Percentiles rank a stretch among this genome's conserved stretches.
Evolutionary conservation across 2,797 vertebrate species (phyloP).

Genomic region (Sylvilagus floridanus): DNA sequence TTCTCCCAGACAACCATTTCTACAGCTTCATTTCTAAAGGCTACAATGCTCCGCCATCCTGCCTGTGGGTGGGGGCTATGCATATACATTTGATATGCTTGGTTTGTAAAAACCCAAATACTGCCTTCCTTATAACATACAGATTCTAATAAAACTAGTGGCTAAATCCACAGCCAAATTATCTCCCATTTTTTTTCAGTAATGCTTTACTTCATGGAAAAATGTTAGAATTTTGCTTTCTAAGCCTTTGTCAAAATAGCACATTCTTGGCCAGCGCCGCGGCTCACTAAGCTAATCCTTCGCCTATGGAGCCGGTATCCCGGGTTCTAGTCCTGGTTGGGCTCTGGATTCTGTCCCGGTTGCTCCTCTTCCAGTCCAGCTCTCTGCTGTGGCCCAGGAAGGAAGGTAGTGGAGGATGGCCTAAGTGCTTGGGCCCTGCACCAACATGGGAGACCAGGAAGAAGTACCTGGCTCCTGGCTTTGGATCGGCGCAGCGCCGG

Average conservation of each 20-base stretch:
- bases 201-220: constrained; percentile 56
- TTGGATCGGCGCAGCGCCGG: no score
- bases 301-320: no score
- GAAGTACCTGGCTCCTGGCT: no score
- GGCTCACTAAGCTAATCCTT: no score
- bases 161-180: constrained; percentile 25
- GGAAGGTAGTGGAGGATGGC: no score
- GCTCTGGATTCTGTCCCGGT: no score
- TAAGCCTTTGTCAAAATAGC: background rate
- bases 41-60: background rate
- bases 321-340: no score
- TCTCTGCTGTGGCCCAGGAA: no score
- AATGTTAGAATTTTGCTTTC: constrained; percentile 43
- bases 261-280: background rate
- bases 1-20: constrained; percentile 36
- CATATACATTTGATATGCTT: background rate
- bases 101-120: constrained; percentile 21
- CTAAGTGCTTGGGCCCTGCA: no score
- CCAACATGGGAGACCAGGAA: no score
- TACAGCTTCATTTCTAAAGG: background rate
- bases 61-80: background rate
- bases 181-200: background rate
- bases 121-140: constrained; percentile 23
- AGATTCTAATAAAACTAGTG: constrained; percentile 4
- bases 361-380: no score